These are phyloP conservation scores for Stegodyphus dumicola DNA, from an alignment of 1,140 invertebrate genomes.

Conservation along the genomic window DNA sequence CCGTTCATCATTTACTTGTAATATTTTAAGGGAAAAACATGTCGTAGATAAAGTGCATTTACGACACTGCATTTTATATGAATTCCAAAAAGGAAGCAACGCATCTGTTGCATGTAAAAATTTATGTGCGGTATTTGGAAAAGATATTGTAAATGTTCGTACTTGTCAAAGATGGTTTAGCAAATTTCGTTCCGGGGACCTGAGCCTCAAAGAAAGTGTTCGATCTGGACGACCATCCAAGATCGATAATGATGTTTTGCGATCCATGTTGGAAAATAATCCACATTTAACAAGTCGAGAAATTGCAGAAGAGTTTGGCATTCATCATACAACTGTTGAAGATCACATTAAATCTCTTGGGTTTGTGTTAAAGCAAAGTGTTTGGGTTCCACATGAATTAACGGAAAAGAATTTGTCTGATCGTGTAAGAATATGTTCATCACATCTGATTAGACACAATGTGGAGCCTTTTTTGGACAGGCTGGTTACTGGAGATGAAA, in stretches of 20 bases:
- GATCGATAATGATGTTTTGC: background rate
- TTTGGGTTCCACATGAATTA: slow-evolving; percentile 40
- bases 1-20: too few relatives aligned
- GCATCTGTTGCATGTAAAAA: too few relatives aligned
- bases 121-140: too few relatives aligned
- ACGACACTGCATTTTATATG: too few relatives aligned
- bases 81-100: too few relatives aligned
- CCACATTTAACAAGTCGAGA: slow-evolving; percentile 1
- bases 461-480: background rate
- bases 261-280: slow-evolving; percentile 2
- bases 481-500: slow-evolving; percentile 2
- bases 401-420: slow-evolving; percentile 29
- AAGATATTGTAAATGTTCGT: too few relatives aligned
- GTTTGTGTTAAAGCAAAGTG: slow-evolving; percentile 40
- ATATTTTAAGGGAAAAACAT: too few relatives aligned
- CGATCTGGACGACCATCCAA: background rate
- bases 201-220: background rate
- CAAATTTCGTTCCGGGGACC: background rate
- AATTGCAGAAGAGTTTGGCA: background rate
- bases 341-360: slow-evolving; percentile 30
- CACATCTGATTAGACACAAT: slow-evolving; percentile 1
- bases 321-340: background rate
- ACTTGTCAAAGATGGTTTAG: too few relatives aligned
- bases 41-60: too few relatives aligned
- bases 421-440: slow-evolving; percentile 18